Conservation (phyloP, 2,888 invertebrate genomes). For the Lomographa bimaculata region DNA sequence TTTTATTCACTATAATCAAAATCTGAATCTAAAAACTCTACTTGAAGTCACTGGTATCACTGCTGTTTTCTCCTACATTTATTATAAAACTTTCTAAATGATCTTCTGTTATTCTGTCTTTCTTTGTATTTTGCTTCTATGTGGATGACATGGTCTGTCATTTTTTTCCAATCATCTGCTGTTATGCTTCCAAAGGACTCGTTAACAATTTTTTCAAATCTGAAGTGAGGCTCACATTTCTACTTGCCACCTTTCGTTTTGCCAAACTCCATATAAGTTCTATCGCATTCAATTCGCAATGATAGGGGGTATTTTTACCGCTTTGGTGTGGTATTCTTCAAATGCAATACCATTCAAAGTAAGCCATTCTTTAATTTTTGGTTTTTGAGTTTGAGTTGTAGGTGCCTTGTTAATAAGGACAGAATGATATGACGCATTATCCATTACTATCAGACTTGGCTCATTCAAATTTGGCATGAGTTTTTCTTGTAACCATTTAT, state of each 20-base stretch:
- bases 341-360: conserved; percentile 26
- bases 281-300: conserved; percentile 29
- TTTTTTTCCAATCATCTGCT: conserved; percentile 15
- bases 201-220: conserved; percentile 7
- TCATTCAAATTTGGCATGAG: conserved; percentile 25
- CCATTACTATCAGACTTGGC: conserved; percentile 26
- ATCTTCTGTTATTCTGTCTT: conserved; percentile 12
- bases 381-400: conserved; percentile 17
- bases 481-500: conserved; percentile 25
- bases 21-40: conserved; percentile 1
- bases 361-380: conserved; percentile 24
- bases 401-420: conserved; percentile 24
- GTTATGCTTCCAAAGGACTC: conserved; percentile 11
- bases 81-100: conserved; percentile 14
- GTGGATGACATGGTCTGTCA: conserved; percentile 14
- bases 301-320: conserved; percentile 26
- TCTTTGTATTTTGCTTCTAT: conserved; percentile 17
- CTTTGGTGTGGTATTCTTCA: conserved; percentile 27
- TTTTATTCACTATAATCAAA: conserved; percentile 2
- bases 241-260: conserved; percentile 27
- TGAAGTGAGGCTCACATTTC: conserved; percentile 17
- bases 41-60: too few species aligned
- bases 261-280: conserved; percentile 26
- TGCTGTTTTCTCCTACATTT: conserved; percentile 7
- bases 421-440: conserved; percentile 25